Evolutionary conservation across 2,113 vertebrate genomes (phyloP), one percentile per base, ranked within the genome.

Genomic region (Dasyprocta punctata): DNA sequence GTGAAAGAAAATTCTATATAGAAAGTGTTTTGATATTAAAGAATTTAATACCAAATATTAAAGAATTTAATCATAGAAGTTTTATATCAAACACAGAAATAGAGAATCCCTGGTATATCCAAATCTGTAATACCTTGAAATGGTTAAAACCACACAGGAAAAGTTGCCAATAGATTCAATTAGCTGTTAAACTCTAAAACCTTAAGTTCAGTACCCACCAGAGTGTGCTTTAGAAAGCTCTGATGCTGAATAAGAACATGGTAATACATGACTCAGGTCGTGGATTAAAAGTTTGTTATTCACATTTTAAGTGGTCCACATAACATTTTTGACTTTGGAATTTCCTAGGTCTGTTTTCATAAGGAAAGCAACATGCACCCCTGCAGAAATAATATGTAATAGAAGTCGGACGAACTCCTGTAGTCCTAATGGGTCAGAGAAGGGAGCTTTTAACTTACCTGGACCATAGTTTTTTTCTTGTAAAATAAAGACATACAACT

Each of bases 111-210:
- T 94, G n/a, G 19, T 10, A 80, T 80, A 24, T 38, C 33, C 41
- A 91, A 91, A 7, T 94, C 77, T 30, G 16, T 73, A 67, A 58
- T 56, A 87, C 4, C 28, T 90, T 81, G 60, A 96, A 96, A 90
- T 63, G 41, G 61, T 94, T 78, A 49, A n/a, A 71, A 93, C 11
- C 14, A 77, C 49, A 63, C 14, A 60, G 44, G 54, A 89, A 95
- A 86, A 71, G 4, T 14, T 77, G 71, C 44, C 60, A 87, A 33
- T 49, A 69, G 1, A 16, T 81, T 44, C 10, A 38, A 63, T 77
- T 82, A 71, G 54, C 17, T 67, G 9, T 52, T 73, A 54, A 80
- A 58, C 38, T 86, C 19, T 67, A 89, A 94, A 65, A 28, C 4
- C 41, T 88, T 94, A 47, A 44, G 20, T 1, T 52, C 28, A 90